Conservation (phyloP, 2,113 vertebrate species). For the Elephantulus edwardii region DNA sequence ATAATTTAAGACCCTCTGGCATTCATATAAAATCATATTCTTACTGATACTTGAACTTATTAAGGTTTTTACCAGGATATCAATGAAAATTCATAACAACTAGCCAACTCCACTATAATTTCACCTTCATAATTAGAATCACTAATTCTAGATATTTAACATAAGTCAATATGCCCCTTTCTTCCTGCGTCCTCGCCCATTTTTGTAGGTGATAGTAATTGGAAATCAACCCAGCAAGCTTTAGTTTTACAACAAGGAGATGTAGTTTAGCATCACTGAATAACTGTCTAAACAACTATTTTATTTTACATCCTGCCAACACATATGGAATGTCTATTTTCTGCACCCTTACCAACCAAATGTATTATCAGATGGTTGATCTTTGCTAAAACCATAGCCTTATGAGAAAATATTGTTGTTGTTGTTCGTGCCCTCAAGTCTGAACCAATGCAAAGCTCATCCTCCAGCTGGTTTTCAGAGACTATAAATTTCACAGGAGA, state of each 20-base stretch:
- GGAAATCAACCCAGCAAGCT: background rate
- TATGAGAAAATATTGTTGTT: background rate
- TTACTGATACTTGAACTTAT: background rate
- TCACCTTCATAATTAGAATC: background rate
- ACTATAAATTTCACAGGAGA: no score
- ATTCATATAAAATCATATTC: background rate
- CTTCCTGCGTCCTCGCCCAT: background rate
- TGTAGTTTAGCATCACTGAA: background rate
- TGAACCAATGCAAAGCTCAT: no score
- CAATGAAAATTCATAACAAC: background rate
- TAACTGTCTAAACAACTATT: background rate
- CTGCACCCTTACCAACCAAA: background rate
- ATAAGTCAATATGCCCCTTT: background rate
- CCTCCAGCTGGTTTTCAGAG: no score
- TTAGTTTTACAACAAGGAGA: background rate
- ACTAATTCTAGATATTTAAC: background rate
- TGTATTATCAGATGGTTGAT: background rate
- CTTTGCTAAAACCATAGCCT: background rate
- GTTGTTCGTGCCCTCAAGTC: no score
- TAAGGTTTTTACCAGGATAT: background rate
- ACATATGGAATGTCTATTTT: background rate
- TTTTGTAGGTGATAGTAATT: background rate
- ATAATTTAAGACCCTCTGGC: background rate
- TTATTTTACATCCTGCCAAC: background rate
- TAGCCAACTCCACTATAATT: background rate